Base-by-base conservation (phyloP, 2,113 vertebrate species). In the Megaceryle maxima region DNA sequence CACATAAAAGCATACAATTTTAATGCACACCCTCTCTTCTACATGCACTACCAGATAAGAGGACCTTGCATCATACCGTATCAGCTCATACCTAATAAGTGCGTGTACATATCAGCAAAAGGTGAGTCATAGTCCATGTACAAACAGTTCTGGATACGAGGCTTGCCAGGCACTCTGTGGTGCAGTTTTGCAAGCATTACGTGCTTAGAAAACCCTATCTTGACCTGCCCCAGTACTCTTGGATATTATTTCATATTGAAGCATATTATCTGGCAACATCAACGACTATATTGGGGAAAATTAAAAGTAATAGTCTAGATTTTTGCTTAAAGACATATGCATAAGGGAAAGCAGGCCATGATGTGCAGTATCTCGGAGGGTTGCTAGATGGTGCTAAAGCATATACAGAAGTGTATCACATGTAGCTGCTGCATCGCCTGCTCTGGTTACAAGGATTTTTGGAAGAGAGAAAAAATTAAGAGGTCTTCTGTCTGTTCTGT, bases 341-440 rank as follows among this genome's bases (percentile, higher is more conserved):
- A 1, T 6, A 9, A 39, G 20, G 15, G 56, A 20, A 28, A 57
- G 46, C 9, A 6, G 39, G 59, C 4, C 1, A 5, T 19, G 41
- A 16, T 1, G 17, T 94, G 95, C 84, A 74, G 84, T 89, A 9
- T 68, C 48, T 20, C 3, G 2, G 44, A 10, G 10, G 8, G 44
- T 57, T 74, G 94, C 87, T 62, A 87, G 95, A 41, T 92, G 96
- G 91, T 76, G 94, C 87, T 92, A 8, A 29, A 91, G 75, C 51
- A 87, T 9, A 50, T 10, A 0, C 51, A 10, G 73, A 76, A 35
- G 9, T 3, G 13, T 4, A 2, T 0, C 69, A 12, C 57, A 7
- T 4, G 8, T 2, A n/a, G 21, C 26, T 6, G 14, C 62, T n/a
- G 16, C 56, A 16, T 9, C 4, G 2, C 14, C 35, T 2, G 9